phyloP scores from a whole-genome alignment of 2,113 vertebrate species.

The Noturus placidus region DNA sequence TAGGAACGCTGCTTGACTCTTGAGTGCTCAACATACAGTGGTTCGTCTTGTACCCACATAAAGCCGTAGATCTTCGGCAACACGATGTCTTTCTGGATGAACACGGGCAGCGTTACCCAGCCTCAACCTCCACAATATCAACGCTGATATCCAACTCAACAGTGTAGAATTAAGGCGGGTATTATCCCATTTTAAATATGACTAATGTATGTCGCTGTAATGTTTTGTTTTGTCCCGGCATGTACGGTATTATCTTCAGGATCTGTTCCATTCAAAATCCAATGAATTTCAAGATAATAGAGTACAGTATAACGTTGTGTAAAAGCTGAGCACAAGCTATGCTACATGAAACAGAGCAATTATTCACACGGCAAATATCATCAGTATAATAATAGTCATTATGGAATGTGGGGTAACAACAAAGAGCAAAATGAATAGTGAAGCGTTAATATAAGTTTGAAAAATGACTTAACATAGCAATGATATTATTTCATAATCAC shows the following conservation, averaged over 20 bases:
- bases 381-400: slow-evolving; percentile 2
- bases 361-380: background rate
- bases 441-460: background rate
- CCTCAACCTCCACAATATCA: background rate
- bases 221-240: background rate
- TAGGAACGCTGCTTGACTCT: background rate
- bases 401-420: no score
- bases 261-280: background rate
- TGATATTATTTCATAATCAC: background rate
- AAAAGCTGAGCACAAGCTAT: background rate
- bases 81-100: background rate
- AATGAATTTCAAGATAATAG: background rate
- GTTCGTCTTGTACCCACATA: background rate
- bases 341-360: background rate
- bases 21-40: background rate
- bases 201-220: background rate
- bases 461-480: background rate
- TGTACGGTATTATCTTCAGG: background rate
- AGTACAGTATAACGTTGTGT: background rate
- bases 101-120: background rate
- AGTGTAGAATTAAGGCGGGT: background rate
- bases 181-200: no score
- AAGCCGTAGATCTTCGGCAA: background rate
- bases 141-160: background rate
- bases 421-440: background rate